Conservation (phyloP, 1,140 invertebrate species). For the Drosophila auraria region DNA sequence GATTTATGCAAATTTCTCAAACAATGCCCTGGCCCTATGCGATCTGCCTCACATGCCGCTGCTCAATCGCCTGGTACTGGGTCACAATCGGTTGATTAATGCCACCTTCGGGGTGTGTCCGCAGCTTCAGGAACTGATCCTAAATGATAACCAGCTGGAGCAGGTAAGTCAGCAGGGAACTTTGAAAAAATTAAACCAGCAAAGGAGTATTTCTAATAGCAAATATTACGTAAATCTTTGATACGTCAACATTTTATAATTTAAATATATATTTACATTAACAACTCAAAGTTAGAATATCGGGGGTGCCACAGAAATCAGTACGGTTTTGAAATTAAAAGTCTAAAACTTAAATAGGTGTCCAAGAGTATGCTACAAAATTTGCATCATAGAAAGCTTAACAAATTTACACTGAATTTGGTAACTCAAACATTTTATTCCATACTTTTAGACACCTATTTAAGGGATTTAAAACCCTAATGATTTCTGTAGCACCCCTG, state of each 20-base stretch:
- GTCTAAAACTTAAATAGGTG: no score
- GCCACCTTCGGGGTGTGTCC: constrained; percentile 55
- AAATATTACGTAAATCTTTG: no score
- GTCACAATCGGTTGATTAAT: constrained; percentile 64
- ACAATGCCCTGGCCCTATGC: constrained; percentile 55
- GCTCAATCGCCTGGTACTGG: constrained; percentile 63
- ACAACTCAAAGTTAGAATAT: not conserved
- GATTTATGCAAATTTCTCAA: constrained; percentile 74
- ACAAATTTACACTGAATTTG: no score
- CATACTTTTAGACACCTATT: no score
- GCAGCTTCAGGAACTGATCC: constrained; percentile 50
- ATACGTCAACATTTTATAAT: not conserved
- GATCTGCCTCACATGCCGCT: constrained; percentile 57
- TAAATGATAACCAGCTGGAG: constrained; percentile 63
- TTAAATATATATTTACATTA: not conserved
- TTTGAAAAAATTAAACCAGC: not conserved
- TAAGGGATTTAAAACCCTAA: no score
- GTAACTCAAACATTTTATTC: no score
- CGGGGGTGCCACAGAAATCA: no score
- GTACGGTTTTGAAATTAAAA: no score
- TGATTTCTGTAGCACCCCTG: no score
- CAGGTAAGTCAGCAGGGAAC: constrained; percentile 48
- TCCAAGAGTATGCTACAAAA: no score
- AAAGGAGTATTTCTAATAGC: no score
- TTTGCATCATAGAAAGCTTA: no score